Evolutionary conservation across 2,797 vertebrate genomes (phyloP), one percentile per base, ranked within the genome.

Genomic region (Gouania willdenowi): DNA sequence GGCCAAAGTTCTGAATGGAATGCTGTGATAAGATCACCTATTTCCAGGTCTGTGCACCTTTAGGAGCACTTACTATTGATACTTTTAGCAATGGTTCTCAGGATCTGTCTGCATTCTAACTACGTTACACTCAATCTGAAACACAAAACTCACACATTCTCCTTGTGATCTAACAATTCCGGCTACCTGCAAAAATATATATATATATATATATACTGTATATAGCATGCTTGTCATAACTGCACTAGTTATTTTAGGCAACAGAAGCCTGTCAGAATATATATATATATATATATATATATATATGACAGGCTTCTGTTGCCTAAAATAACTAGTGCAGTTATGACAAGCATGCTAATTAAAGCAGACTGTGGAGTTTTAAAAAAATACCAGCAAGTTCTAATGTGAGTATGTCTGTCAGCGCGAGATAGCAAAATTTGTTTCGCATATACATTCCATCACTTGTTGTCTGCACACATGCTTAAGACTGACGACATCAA

Each of bases 161-260:
- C 11, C 41, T 34, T 60, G 51, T 69, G 33, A 61, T 37, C 33
- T 17, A 71, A 71, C 74, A 44, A 52, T 71, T 70, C 56, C 56
- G 32, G 31, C 27, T 47, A 56, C 65, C 50, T 62, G 26, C 31
- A n/a, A n/a, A n/a, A n/a, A n/a, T n/a, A n/a, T n/a, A n/a, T n/a
- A n/a, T n/a, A n/a, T n/a, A n/a, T n/a, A n/a, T n/a, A n/a, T n/a
- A n/a, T n/a, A n/a, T 11, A 24, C 35, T 52, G 54, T 29, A 45
- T 41, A 7, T 4, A 49, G n/a, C 26, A 25, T 62, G 42, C 11
- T 46, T 40, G 26, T 44, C 56, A 59, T 58, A 51, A 35, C 44
- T 48, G 10, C 3, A 22, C 9, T 15, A 39, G 26, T 41, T 76
- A 67, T 73, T 75, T 78, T 12, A 9, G 12, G 27, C 31, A 11